Evolutionary conservation across 2,797 vertebrate species (phyloP).

Genomic region (Microctenopoma steveboyesi): DNA sequence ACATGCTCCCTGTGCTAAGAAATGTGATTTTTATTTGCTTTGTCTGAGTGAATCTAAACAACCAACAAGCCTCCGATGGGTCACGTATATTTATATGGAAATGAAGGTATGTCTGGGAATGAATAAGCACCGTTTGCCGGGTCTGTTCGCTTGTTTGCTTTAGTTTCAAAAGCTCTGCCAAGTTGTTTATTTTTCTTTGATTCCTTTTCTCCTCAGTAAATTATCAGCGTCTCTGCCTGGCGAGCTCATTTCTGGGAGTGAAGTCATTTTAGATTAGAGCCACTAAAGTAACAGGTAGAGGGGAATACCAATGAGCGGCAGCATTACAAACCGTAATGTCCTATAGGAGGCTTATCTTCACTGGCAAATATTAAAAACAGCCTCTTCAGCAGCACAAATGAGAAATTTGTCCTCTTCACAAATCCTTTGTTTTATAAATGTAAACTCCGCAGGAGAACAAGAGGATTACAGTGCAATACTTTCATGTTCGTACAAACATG

Average conservation of each 20-base stretch:
- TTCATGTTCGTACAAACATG: background rate
- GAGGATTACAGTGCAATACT: background rate
- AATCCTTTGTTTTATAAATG: slow-evolving; percentile 28
- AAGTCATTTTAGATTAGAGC: slow-evolving; percentile 68
- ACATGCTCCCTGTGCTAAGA: slow-evolving; percentile 26
- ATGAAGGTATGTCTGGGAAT: slow-evolving; percentile 67
- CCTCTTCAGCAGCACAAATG: slow-evolving; percentile 1
- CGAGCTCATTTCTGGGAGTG: slow-evolving; percentile 50
- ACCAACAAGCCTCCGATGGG: slow-evolving; percentile 58
- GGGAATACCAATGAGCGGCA: slow-evolving; percentile 62
- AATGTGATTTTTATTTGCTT: slow-evolving; percentile 64
- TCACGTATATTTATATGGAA: slow-evolving; percentile 73
- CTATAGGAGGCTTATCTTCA: slow-evolving; percentile 27
- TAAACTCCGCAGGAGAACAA: background rate
- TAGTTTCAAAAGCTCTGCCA: slow-evolving; percentile 48
- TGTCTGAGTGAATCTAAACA: slow-evolving; percentile 51
- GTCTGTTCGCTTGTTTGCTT: slow-evolving; percentile 60
- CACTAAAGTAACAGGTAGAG: slow-evolving; percentile 49
- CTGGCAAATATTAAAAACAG: slow-evolving; percentile 21
- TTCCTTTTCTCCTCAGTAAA: slow-evolving; percentile 34
- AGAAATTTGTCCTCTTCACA: slow-evolving; percentile 1
- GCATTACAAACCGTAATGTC: slow-evolving; percentile 26
- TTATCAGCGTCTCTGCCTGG: slow-evolving; percentile 36
- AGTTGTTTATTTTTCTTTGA: slow-evolving; percentile 30
- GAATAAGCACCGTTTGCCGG: slow-evolving; percentile 55